Evolutionary conservation across 2,888 invertebrate genomes (phyloP), one percentile per base, ranked within the genome.

Genomic region (Melipona bicolor): DNA sequence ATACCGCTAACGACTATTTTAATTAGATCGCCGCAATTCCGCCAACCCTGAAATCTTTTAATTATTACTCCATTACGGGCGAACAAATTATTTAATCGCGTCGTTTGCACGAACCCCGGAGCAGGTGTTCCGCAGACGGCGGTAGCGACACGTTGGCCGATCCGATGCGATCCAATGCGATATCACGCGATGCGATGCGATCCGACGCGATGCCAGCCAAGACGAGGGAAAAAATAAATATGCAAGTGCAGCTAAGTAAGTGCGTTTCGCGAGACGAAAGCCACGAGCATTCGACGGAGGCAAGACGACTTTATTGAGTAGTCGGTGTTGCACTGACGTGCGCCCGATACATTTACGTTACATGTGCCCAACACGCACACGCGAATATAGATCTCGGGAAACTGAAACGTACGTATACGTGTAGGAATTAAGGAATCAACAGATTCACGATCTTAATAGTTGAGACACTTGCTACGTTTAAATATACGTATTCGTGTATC

Each of bases 11-110:
- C 71, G 72, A 24, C 6, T 27, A 49, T 62, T 49, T 61, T 59
- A 76, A 80, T 80, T 68, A 54, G 24, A 73, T 54, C 49, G 72
- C 77, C 43, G 19, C 62, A 43, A 49, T 64, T 43, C 52, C 32
- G 64, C 32, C 59, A 56, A 62, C 68, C 79, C 59, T 86, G 75
- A 87, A 89, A 85, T 85, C 85, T 81, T 76, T 81, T 83, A 81
- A 87, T 87, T 85, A 83, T 81, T 78, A 65, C 77, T 69, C 77
- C 76, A 86, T 87, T 83, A 87, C 67, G 77, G 71, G 70, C 77
- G 69, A 77, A 83, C 78, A 85, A 89, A 89, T 82, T 83, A 87
- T 89, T 83, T 79, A 83, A 87, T 85, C 84, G 89, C 54, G 24
- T 69, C 75, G 78, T 13, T 83, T 61, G 72, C 72, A 64, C 88